phyloP scores from a whole-genome alignment of 2,888 invertebrate species.

The Oligia latruncula region DNA sequence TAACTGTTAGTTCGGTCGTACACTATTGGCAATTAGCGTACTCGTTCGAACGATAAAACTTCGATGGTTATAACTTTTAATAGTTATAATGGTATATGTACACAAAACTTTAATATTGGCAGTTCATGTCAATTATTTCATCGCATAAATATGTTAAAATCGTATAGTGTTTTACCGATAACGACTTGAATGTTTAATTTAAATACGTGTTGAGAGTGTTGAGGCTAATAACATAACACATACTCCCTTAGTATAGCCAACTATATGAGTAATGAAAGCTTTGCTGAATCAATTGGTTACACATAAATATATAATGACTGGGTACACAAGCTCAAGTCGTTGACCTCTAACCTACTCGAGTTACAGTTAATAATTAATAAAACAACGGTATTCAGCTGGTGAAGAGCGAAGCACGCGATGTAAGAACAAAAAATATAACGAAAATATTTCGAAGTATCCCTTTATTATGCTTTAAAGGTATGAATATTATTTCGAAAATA shows the following conservation, averaged over 20 bases:
- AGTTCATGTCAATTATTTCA: conserved; percentile 48
- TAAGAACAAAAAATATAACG: conserved; percentile 50
- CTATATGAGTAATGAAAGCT: conserved; percentile 56
- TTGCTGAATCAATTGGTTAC: conserved; percentile 72
- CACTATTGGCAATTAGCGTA: conserved; percentile 44
- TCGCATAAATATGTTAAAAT: conserved; percentile 45
- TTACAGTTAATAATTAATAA: conserved; percentile 85
- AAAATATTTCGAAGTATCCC: conserved; percentile 55
- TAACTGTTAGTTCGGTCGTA: conserved; percentile 20
- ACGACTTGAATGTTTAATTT: conserved; percentile 45
- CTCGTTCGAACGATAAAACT: conserved; percentile 50
- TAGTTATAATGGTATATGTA: conserved; percentile 30
- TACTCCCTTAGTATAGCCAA: conserved; percentile 45
- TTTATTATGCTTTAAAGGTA: conserved; percentile 14
- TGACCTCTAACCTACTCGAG: conserved; percentile 81
- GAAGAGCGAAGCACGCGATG: conserved; percentile 72
- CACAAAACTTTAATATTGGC: conserved; percentile 45
- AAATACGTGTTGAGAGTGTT: conserved; percentile 33
- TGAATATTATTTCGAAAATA: background rate
- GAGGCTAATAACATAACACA: conserved; percentile 52
- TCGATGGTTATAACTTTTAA: conserved; percentile 24
- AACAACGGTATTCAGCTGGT: conserved; percentile 81
- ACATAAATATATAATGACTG: conserved; percentile 76
- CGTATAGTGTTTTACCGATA: conserved; percentile 23
- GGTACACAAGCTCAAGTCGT: conserved; percentile 73